These are phyloP conservation scores for Pygocentrus nattereri DNA, from an alignment of 2,797 vertebrate species.

Conservation along the genomic window DNA sequence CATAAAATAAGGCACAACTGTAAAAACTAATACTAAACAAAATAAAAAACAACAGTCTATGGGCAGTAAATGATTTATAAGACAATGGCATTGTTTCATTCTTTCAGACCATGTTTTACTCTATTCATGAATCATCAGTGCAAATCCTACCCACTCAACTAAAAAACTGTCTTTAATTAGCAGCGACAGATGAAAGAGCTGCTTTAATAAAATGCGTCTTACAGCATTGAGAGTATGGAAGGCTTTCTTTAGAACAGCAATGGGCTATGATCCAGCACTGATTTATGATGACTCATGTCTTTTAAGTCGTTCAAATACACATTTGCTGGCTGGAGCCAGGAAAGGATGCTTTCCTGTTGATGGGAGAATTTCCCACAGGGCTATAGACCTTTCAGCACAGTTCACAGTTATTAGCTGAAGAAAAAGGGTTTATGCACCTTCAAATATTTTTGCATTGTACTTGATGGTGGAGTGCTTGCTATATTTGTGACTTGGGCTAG, in stretches of 20 bases:
- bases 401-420: not conserved
- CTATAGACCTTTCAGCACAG: not conserved
- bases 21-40: too few species aligned
- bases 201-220: conserved; percentile 36
- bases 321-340: conserved; percentile 31
- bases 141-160: conserved; percentile 15
- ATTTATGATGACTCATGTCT: conserved; percentile 48
- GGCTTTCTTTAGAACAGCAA: conserved; percentile 44
- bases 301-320: conserved; percentile 49
- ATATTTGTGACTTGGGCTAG: not conserved
- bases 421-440: not conserved
- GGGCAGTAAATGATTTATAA: conserved; percentile 26
- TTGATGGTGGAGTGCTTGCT: not conserved
- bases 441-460: not conserved
- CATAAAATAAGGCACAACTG: not conserved
- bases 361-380: conserved; percentile 16
- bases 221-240: conserved; percentile 5
- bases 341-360: conserved; percentile 7
- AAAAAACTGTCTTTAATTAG: conserved; percentile 25
- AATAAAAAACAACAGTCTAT: not conserved
- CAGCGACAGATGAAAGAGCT: conserved; percentile 50
- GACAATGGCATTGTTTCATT: conserved; percentile 5
- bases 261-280: conserved; percentile 30
- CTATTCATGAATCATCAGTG: not conserved
- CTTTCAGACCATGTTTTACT: conserved; percentile 1